Percentiles rank a stretch among this genome's conserved stretches.
phyloP scores from a whole-genome alignment of 2,797 vertebrate species.

The Gymnodraco acuticeps region DNA sequence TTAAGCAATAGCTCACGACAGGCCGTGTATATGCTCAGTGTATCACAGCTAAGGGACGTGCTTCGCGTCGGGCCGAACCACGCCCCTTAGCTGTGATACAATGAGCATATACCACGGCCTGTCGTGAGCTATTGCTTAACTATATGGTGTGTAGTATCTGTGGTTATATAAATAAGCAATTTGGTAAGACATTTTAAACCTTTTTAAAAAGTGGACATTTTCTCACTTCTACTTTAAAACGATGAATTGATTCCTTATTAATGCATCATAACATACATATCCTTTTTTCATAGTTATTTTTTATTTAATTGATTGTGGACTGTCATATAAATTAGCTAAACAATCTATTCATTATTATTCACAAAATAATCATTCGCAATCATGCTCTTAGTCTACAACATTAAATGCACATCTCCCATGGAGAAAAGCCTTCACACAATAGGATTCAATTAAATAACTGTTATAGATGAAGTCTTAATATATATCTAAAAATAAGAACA shows the following conservation, averaged over 20 bases:
- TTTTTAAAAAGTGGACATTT: background rate
- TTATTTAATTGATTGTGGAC: background rate
- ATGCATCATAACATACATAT: background rate
- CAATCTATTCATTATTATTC: background rate
- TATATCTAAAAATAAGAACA: background rate
- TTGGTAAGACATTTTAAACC: too few relatives aligned
- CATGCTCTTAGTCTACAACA: conserved; percentile 1
- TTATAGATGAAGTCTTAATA: background rate
- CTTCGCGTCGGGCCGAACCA: too few relatives aligned
- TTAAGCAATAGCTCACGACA: too few relatives aligned
- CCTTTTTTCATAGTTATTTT: background rate
- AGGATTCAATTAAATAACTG: background rate
- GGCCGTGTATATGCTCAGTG: too few relatives aligned
- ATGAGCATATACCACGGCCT: too few relatives aligned
- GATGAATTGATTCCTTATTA: background rate
- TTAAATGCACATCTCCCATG: conserved; percentile 5
- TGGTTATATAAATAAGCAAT: too few relatives aligned
- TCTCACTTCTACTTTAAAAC: background rate
- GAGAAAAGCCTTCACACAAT: background rate
- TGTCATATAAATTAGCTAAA: background rate
- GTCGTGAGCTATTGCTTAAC: too few relatives aligned
- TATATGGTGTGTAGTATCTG: too few relatives aligned
- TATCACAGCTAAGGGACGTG: too few relatives aligned
- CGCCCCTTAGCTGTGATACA: too few relatives aligned
- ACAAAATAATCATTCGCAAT: background rate